Evolutionary conservation across 2,797 vertebrate species (phyloP), one percentile per base, ranked within the genome.

Genomic region (Bradypodion ventrale): DNA sequence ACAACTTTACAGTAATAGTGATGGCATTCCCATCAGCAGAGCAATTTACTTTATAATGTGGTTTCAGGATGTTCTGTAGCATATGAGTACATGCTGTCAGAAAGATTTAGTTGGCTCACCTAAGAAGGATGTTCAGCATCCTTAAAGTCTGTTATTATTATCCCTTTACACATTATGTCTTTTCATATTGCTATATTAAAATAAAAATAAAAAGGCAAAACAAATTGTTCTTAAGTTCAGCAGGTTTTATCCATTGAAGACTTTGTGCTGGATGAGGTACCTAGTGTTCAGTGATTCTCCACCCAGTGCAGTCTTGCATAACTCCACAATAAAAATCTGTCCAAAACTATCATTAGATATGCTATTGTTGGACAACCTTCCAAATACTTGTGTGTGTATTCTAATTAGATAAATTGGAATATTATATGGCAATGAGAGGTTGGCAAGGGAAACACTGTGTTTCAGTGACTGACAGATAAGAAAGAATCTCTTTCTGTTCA

Each of bases 121-220:
- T 90, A 86, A 73, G 5, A 59, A 23, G 23, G 23, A 13, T 1
- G 12, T 85, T 73, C 80, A 84, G 44, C 2, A 68, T 62, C 60
- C 80, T 84, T 80, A 89, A 86, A 83, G 82, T 88, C 35, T 82
- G 79, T 27, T 16, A 46, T 75, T 9, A 70, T 75, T 77, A 42
- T 90, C 63, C 32, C 79, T 85, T 63, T 15, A 78, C 75, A 66
- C 5, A 75, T 32, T 59, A 49, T 62, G 23, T 59, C 91, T 35
- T 81, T 87, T 85, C 52, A 49, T 62, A 65, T 75, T 40, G 74
- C 1, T 21, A 2, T 15, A 3, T 37, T 19, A 35, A 19, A 19
- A n/a, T n/a, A n/a, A 7, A 68, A 9, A 68, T 19, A 6, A 13
- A 69, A 8, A 65, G 1, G 4, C 21, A 80, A 52, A 52, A 66